Percentiles rank a stretch among this genome's conserved stretches.
Conservation (phyloP, 2,113 vertebrate genomes). For the Neogale vison region DNA sequence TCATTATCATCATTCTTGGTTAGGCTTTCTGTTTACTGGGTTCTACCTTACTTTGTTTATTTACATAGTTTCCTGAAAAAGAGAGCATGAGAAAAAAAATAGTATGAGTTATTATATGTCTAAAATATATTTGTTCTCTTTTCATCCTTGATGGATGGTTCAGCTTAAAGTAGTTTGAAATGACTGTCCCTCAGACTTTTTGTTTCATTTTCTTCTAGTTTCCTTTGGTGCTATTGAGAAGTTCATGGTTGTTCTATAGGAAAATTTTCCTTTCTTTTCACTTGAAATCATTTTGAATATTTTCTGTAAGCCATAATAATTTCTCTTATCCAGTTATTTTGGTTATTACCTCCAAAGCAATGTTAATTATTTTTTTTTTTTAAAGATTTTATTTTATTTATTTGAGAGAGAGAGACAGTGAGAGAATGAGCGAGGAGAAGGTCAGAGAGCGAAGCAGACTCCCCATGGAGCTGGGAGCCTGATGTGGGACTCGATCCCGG, state of each 20-base stretch:
- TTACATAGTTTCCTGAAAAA: not conserved
- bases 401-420: no score
- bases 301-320: not conserved
- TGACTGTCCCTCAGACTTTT: not conserved
- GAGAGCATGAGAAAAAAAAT: not conserved
- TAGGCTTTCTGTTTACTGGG: not conserved
- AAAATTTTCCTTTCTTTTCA: not conserved
- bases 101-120: constrained; percentile 16
- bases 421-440: no score
- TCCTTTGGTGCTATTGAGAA: not conserved
- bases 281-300: not conserved
- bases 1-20: not conserved
- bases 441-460: no score
- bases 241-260: not conserved
- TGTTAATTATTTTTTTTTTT: no score
- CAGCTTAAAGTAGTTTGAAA: constrained; percentile 40
- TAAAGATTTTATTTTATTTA: no score
- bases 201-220: constrained; percentile 22
- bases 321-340: constrained; percentile 23
- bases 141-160: constrained; percentile 33
- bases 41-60: not conserved
- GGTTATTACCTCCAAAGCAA: not conserved
- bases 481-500: no score
- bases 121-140: constrained; percentile 33
- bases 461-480: no score